Conservation (phyloP, 2,888 invertebrate genomes). For the Hydraecia micacea region DNA sequence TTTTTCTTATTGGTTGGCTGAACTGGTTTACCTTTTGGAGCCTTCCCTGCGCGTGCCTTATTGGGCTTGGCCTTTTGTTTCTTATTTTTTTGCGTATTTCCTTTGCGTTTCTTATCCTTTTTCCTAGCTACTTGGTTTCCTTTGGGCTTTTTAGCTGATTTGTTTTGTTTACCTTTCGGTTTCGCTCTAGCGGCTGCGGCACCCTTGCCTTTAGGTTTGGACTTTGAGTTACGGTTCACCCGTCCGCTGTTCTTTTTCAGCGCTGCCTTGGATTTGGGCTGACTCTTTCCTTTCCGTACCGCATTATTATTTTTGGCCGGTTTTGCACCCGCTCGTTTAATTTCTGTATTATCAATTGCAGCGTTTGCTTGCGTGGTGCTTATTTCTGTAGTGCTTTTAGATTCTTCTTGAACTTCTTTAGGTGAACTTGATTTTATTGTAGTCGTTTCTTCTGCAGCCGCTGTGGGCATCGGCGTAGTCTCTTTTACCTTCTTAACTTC, state of each 20-base stretch:
- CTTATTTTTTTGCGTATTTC: background rate
- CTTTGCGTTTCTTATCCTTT: slow-evolving; percentile 9
- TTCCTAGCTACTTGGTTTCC: slow-evolving; percentile 1
- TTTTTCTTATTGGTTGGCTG: slow-evolving; percentile 28
- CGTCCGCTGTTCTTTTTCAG: background rate
- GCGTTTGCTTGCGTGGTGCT: background rate
- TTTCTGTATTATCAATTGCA: background rate
- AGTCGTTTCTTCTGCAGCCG: background rate
- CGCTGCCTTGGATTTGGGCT: background rate
- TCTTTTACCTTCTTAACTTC: background rate
- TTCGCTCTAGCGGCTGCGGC: slow-evolving; percentile 8
- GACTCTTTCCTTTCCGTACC: background rate
- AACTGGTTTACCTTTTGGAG: slow-evolving; percentile 59
- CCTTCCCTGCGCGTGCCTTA: slow-evolving; percentile 25
- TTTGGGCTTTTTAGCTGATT: slow-evolving; percentile 14
- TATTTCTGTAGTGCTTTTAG: background rate
- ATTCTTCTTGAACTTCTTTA: slow-evolving; percentile 7
- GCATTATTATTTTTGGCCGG: background rate
- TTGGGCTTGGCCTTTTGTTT: slow-evolving; percentile 19
- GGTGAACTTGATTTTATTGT: background rate
- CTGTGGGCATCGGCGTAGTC: background rate
- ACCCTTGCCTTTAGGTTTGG: slow-evolving; percentile 12
- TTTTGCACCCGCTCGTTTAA: background rate
- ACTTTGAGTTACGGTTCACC: slow-evolving; percentile 1
- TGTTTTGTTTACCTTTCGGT: slow-evolving; percentile 10